A percentile compares a stretch with the other conserved stretches of the same genome.
These are phyloP conservation scores for Lophura nycthemera DNA, from an alignment of 2,113 vertebrate species.

Conservation along the genomic window DNA sequence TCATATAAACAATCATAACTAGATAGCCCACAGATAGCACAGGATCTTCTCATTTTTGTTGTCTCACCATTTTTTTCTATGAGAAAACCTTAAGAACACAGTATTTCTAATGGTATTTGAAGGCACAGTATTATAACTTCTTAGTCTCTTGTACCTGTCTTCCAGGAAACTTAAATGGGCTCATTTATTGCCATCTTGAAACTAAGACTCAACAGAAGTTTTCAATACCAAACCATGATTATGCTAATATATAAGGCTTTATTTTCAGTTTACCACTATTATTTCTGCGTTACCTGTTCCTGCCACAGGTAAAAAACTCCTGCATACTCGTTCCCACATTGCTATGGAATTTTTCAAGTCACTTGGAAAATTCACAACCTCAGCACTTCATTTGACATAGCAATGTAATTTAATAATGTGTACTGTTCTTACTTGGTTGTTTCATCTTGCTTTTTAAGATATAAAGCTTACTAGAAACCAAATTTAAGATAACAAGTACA, in stretches of 20 bases:
- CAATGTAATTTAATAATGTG: not conserved
- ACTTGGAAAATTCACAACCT: not conserved
- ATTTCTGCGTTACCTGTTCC: not conserved
- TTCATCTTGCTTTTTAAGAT: not conserved
- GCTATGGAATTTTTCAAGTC: not conserved
- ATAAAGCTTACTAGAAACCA: not conserved
- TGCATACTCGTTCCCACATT: accelerated
- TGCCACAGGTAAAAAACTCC: not conserved
- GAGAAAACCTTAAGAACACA: not conserved
- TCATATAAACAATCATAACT: not conserved
- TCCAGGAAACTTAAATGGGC: not conserved
- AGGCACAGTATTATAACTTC: not conserved
- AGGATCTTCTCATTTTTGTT: not conserved
- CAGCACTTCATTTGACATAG: not conserved
- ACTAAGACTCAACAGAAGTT: not conserved
- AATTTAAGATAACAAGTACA: not conserved
- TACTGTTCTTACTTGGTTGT: not conserved
- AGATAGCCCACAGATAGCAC: not conserved
- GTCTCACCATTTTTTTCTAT: not conserved
- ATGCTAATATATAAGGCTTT: not conserved
- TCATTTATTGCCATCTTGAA: not conserved
- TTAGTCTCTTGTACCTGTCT: not conserved
- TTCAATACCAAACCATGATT: not conserved
- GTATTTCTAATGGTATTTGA: not conserved
- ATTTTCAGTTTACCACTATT: not conserved